phyloP scores from a whole-genome alignment of 2,797 vertebrate species.

The Thunnus albacares region DNA sequence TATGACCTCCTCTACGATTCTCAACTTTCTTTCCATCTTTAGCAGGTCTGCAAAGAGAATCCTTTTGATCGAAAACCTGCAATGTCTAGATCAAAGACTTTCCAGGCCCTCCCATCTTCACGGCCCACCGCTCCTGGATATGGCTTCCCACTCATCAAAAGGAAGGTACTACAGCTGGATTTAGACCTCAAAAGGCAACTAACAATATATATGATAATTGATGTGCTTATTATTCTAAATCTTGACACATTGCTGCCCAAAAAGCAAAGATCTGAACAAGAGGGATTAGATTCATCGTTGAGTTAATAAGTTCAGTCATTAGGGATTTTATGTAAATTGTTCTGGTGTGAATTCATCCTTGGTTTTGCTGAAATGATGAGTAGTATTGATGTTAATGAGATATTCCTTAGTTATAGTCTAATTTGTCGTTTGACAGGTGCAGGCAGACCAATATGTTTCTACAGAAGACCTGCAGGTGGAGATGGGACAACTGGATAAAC shows the following conservation, averaged over 20 bases:
- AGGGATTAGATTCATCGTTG: not conserved
- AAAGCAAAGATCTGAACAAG: not conserved
- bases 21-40: not conserved
- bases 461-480: slow-evolving; percentile 89
- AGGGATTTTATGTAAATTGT: not conserved
- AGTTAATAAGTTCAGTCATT: not conserved
- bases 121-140: slow-evolving; percentile 89
- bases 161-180: slow-evolving; percentile 86
- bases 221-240: not conserved
- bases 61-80: slow-evolving; percentile 86
- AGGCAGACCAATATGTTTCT: slow-evolving; percentile 87
- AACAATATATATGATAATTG: not conserved
- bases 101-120: slow-evolving; percentile 81
- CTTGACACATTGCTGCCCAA: not conserved
- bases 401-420: not conserved
- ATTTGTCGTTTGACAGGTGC: slow-evolving; percentile 84
- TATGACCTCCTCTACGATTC: not conserved
- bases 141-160: slow-evolving; percentile 94
- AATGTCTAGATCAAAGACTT: slow-evolving; percentile 77
- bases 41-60: slow-evolving; percentile 89
- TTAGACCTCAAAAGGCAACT: not conserved
- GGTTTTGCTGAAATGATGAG: not conserved
- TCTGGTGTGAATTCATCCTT: not conserved
- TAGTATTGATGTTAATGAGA: not conserved
- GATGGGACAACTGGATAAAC: slow-evolving; percentile 88